A percentile compares a stretch with the other conserved stretches of the same genome.
Conservation (phyloP, 2,888 invertebrate species). For the Malthinus flaveolus region DNA sequence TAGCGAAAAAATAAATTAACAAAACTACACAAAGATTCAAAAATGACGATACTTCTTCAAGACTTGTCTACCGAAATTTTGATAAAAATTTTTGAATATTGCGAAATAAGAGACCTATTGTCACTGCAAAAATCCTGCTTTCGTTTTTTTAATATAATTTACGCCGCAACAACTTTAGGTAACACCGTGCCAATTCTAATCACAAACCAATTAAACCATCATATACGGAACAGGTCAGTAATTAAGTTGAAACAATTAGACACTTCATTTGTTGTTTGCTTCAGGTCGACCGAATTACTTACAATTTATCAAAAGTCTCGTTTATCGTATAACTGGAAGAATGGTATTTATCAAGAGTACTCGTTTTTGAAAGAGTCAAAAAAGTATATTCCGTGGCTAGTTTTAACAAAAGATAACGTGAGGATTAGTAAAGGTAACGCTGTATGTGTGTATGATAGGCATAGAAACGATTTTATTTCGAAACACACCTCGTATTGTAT, state of each 20-base stretch:
- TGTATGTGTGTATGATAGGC: constrained; percentile 48
- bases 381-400: constrained; percentile 60
- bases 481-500: constrained; percentile 31
- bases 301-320: constrained; percentile 46
- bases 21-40: background rate
- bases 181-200: constrained; percentile 21
- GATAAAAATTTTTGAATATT: constrained; percentile 59
- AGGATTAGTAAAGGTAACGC: constrained; percentile 59
- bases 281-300: constrained; percentile 23
- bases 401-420: constrained; percentile 55
- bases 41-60: constrained; percentile 1
- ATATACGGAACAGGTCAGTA: constrained; percentile 32
- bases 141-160: constrained; percentile 55
- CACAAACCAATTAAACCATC: constrained; percentile 31
- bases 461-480: constrained; percentile 32
- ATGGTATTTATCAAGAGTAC: constrained; percentile 57
- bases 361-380: constrained; percentile 52
- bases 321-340: constrained; percentile 61
- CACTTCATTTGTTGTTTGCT: background rate
- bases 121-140: constrained; percentile 57
- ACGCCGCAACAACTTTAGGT: constrained; percentile 15
- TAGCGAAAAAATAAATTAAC: background rate
- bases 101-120: constrained; percentile 56
- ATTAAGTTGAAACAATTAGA: background rate
- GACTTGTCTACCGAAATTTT: constrained; percentile 56